phyloP scores from a whole-genome alignment of 37 sponge, comb jelly and placozoan genomes.

The Cladorhizidae sp. region DNA sequence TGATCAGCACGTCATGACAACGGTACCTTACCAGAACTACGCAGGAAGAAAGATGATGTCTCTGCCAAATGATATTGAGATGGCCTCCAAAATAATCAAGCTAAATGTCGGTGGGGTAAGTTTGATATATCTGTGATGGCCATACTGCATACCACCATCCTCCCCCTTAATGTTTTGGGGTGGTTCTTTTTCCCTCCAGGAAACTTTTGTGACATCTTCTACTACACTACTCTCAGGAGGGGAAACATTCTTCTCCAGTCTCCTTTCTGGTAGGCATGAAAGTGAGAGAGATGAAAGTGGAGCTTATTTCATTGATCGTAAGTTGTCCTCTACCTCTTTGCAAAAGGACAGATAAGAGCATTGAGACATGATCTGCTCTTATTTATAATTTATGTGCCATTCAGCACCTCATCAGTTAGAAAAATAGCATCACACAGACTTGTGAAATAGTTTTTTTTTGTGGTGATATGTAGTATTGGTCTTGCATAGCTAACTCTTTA shows the following conservation, averaged over 20 bases:
- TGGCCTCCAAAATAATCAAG: conserved; percentile 15
- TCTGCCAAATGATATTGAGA: not conserved
- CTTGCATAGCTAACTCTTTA: no score
- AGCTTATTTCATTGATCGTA: conserved; percentile 75
- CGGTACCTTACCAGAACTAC: no score
- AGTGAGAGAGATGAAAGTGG: conserved; percentile 55
- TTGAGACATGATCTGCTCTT: no score
- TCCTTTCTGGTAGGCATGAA: conserved; percentile 54
- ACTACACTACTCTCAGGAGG: conserved; percentile 55
- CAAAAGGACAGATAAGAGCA: no score
- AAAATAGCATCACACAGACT: no score
- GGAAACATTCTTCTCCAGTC: conserved; percentile 71
- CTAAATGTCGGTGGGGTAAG: conserved; percentile 73
- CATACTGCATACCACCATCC: not conserved
- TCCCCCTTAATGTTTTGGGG: no score
- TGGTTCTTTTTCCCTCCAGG: not conserved
- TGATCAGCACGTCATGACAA: no score
- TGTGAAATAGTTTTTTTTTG: no score
- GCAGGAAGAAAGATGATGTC: not conserved
- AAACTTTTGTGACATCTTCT: conserved; percentile 38
- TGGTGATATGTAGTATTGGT: no score
- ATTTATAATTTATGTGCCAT: no score
- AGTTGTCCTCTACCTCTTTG: conserved; percentile 3
- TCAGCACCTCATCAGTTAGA: no score
- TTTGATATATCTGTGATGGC: not conserved